Evolutionary conservation across 2,888 invertebrate species (phyloP), one percentile per base, ranked within the genome.

Genomic region (Acrobasis suavella): DNA sequence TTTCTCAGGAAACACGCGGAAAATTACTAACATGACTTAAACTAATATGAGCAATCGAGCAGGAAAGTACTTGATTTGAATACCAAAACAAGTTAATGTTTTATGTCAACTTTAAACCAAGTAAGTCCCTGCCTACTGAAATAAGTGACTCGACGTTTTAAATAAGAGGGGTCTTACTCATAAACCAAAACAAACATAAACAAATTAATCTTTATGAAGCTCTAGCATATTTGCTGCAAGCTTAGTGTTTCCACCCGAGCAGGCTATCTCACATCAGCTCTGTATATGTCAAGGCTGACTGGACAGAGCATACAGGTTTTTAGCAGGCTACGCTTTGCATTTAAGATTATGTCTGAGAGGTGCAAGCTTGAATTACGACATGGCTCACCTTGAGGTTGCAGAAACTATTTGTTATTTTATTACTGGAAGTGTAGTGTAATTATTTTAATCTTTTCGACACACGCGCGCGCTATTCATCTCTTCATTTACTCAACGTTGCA

Each of bases 231-330:
- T 46, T 46, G 46, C n/a, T 46, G n/a, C n/a, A 37, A 52, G 52
- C 52, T 52, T n/a, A 42, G 56, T 42, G 22, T 17, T 42, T 42
- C 14, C 52, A 46, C 17, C 17, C 10, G 32, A 32, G 32, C 22
- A 56, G 14, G 16, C 55, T 55, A 55, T 32, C 39, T 39, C 15
- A 22, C 42, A 42, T 52, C 55, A 46, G 55, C 42, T 42, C 15
- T 5, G 42, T 56, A 56, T 56, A 56, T 56, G 56, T 56, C 56
- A 56, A 56, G 56, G 56, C 56, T 42, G 22, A 42, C 42, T 39
- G 55, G 39, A 52, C 55, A 7, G 9, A 46, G 46, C 14, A 17
- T 56, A 56, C 42, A 56, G 42, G 56, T 42, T 52, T 52, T 46
- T 8, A 22, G 42, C 56, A 56, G 42, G 38, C 46, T 42, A 17